Conservation (phyloP, 1,140 invertebrate genomes). For the Bombus confusus region DNA sequence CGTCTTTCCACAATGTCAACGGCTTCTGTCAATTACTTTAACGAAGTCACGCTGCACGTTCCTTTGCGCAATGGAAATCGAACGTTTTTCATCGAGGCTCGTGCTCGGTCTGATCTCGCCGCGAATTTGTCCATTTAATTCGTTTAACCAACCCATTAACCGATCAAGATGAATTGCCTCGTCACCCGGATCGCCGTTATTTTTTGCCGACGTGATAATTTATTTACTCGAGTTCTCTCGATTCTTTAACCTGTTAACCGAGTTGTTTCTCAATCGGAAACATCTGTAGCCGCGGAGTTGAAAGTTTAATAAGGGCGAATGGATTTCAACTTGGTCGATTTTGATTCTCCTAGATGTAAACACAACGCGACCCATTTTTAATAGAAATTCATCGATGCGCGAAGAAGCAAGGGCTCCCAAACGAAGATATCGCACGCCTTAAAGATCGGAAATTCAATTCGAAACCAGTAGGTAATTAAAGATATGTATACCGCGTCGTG, state of each 20-base stretch:
- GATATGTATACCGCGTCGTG: too few relatives aligned
- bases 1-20: neutral
- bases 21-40: slow-evolving; percentile 20
- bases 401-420: too few relatives aligned
- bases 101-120: neutral
- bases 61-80: neutral
- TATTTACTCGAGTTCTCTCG: neutral
- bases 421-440: too few relatives aligned
- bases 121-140: neutral
- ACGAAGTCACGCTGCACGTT: slow-evolving; percentile 2
- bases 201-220: neutral
- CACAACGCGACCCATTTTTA: too few relatives aligned
- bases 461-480: too few relatives aligned
- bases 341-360: too few relatives aligned
- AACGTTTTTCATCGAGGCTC: neutral
- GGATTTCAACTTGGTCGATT: neutral
- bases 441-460: too few relatives aligned
- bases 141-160: neutral
- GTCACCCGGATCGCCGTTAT: neutral
- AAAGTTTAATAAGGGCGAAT: neutral
- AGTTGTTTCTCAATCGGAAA: neutral
- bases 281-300: neutral
- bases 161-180: neutral
- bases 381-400: too few relatives aligned
- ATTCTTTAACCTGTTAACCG: neutral